Percentiles rank a stretch among this genome's conserved stretches.
Evolutionary conservation across 2,888 invertebrate genomes (phyloP).

Genomic region (Vandiemenella viatica): DNA sequence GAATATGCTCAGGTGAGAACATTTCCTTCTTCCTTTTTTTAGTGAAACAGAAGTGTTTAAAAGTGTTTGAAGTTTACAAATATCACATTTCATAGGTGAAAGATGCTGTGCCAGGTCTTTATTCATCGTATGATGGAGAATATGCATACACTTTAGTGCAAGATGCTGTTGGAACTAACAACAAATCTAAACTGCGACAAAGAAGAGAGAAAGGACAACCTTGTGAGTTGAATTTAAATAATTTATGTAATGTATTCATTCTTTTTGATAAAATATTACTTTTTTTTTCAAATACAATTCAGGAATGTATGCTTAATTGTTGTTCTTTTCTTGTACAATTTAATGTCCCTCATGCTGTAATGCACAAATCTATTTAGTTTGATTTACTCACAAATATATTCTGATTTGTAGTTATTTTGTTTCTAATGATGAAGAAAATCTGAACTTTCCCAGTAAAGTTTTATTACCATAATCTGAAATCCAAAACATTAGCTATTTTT

Average conservation of each 20-base stretch:
- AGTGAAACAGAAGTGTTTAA: background rate
- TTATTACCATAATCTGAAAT: too few relatives aligned
- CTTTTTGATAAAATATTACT: background rate
- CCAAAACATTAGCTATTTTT: too few relatives aligned
- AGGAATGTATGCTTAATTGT: background rate
- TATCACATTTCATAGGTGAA: slow-evolving; percentile 28
- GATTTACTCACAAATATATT: too few relatives aligned
- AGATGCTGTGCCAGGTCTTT: slow-evolving; percentile 40
- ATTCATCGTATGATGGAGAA: slow-evolving; percentile 39
- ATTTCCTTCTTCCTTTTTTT: slow-evolving; percentile 9
- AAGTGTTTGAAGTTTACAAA: background rate
- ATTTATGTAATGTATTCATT: background rate
- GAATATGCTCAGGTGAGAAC: slow-evolving; percentile 51
- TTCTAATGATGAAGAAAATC: too few relatives aligned
- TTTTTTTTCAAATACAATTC: too few relatives aligned
- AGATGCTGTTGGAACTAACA: slow-evolving; percentile 40
- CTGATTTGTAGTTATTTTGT: too few relatives aligned
- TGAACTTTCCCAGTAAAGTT: too few relatives aligned
- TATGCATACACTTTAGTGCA: slow-evolving; percentile 52
- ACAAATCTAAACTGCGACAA: slow-evolving; percentile 41
- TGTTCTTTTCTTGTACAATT: background rate
- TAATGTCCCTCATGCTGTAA: too few relatives aligned
- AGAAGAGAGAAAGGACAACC: slow-evolving; percentile 48
- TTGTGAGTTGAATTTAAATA: slow-evolving; percentile 30
- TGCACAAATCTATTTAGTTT: too few relatives aligned